Conservation (phyloP, 1,140 invertebrate genomes). For the Eueides isabella region DNA sequence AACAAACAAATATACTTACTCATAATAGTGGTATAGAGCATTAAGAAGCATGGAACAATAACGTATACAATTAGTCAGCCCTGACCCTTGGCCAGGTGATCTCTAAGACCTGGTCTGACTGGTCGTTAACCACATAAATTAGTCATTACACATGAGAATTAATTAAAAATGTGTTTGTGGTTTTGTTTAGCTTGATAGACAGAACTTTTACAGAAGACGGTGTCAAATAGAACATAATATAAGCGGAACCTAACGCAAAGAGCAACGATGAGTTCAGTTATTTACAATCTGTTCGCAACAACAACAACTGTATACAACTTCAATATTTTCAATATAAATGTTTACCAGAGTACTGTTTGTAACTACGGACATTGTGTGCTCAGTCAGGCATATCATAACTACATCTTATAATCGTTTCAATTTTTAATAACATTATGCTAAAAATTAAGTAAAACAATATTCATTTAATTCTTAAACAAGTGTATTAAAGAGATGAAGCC, state of each 20-base stretch:
- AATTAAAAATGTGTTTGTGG: background rate
- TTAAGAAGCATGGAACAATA: constrained; percentile 15
- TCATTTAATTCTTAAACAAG: background rate
- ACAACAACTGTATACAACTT: too few species aligned
- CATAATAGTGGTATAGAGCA: background rate
- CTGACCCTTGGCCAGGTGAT: constrained; percentile 21
- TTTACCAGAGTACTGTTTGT: too few species aligned
- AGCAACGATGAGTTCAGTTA: too few species aligned
- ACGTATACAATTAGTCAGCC: constrained; percentile 20
- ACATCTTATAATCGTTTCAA: background rate
- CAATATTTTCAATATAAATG: too few species aligned
- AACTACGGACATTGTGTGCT: too few species aligned
- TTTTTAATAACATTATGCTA: background rate
- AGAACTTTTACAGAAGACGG: background rate
- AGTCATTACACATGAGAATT: background rate
- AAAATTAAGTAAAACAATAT: background rate
- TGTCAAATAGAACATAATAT: background rate
- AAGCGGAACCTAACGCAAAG: too few species aligned
- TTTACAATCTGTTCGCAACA: too few species aligned
- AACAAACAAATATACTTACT: background rate
- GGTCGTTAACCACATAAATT: constrained; percentile 15
- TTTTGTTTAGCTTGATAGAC: too few species aligned
- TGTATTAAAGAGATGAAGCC: background rate
- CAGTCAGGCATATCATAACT: background rate
- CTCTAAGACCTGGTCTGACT: constrained; percentile 24